Evolutionary conservation across 2,888 invertebrate genomes (phyloP), one percentile per base, ranked within the genome.

Genomic region (Amphipyra berbera): DNA sequence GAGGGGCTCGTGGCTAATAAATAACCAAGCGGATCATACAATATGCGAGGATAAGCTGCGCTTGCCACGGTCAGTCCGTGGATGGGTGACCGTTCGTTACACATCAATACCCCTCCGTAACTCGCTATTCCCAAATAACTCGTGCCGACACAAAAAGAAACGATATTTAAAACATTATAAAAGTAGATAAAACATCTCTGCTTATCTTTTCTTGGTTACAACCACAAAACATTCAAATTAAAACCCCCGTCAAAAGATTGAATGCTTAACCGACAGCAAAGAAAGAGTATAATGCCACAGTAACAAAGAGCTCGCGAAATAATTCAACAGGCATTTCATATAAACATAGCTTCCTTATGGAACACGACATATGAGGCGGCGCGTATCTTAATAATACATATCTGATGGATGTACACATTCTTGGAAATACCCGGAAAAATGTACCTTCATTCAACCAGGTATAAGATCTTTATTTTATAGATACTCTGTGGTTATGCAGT

Each of bases 311-410:
- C 47, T 64, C 50, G 27, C 64, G 41, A 67, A 75, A 78, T 78
- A 80, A 78, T 80, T 78, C 69, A 73, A 64, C 46, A 78, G 66
- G 75, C 70, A 78, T 78, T 78, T 78, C 78, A 79, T 79, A 79
- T 78, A 63, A 66, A 54, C 74, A 80, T 78, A 75, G 81, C 80
- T 78, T 70, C 60, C 64, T 61, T 60, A 61, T 67, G 57, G 57
- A 77, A 72, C 58, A 76, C 53, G 79, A 76, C 70, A 62, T 69
- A 68, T 69, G 66, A 73, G 64, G 44, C 53, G 64, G 42, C 40
- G 52, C 53, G 41, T 33, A 35, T 49, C 67, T 77, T 79, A 77
- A 77, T 77, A 77, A 70, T 70, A 79, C 70, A 76, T 77, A 61
- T 65, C 67, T 70, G 79, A 79, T 69, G 64, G 55, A 76, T 70